Evolutionary conservation across 2,113 vertebrate genomes (phyloP), one percentile per base, ranked within the genome.

Genomic region (Pomatorhinus ruficollis): DNA sequence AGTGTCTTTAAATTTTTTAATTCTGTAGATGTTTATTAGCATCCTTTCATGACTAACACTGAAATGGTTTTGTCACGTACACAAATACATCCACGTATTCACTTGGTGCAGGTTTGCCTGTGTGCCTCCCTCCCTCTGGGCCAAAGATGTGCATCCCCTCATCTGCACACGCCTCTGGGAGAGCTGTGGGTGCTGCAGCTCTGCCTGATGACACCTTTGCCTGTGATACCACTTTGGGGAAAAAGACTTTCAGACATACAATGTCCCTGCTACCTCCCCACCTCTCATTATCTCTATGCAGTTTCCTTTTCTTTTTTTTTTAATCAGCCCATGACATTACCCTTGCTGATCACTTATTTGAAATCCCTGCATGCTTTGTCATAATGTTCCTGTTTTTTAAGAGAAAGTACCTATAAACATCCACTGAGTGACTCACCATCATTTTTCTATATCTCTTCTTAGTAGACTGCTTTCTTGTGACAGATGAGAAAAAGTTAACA

Each of bases 71-170:
- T 2, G 1, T 27, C 30, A 9, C 2, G 7, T 14, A 10, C 23
- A 56, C 14, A 50, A 52, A 12, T 12, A 45, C 3, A 10, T 0
- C 0, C 10, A 30, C 24, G 6, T 8, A 7, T 1, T 14, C 13
- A 11, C 9, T 27, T 37, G 12, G 10, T 82, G 11, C 28, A 59
- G 11, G 42, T 24, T 27, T 57, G 11, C 5, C 4, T 7, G 15
- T 0, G 0, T 1, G 4, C 19, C 12, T 63, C 28, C 3, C 9
- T 6, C 14, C 7, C 3, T 3, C 37, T 28, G 22, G 24, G 15
- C 30, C 33, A n/a, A 9, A 61, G 25, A 6, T 23, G 22, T 31
- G 5, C 31, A 72, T 8, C 3, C 13, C 6, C 18, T 52, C 0
- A 0, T 33, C 63, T 54, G 44, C 30, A 59, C 21, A n/a, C 0